These are phyloP conservation scores for Podarcis raffonei DNA, from an alignment of 2,113 vertebrate species.

Conservation along the genomic window DNA sequence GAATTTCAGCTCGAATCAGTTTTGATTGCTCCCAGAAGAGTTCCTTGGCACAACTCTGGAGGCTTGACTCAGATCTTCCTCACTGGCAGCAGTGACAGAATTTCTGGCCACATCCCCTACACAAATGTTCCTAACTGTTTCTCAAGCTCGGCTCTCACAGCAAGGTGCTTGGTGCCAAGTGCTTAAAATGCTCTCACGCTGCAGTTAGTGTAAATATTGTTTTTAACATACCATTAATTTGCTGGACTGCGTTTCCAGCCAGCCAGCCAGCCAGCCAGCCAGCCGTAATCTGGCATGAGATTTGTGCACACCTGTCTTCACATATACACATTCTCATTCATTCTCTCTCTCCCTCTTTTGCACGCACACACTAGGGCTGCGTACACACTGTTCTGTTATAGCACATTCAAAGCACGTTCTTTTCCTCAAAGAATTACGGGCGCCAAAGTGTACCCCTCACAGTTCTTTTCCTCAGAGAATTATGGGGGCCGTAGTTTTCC, in stretches of 20 bases:
- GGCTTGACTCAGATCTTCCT: conserved; percentile 46
- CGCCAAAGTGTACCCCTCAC: too few relatives aligned
- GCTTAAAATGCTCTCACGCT: conserved; percentile 29
- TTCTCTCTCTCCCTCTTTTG: neutral
- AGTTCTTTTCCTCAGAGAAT: too few relatives aligned
- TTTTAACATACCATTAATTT: conserved; percentile 26
- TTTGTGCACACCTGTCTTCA: neutral
- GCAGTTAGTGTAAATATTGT: neutral
- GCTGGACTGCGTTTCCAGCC: conserved; percentile 4
- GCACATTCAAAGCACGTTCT: too few relatives aligned
- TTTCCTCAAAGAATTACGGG: too few relatives aligned
- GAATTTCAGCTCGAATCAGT: conserved; percentile 16
- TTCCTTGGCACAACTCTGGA: conserved; percentile 19
- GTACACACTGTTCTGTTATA: too few relatives aligned
- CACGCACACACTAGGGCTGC: neutral
- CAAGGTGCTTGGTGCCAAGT: neutral
- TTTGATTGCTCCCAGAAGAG: conserved; percentile 36
- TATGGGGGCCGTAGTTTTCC: too few relatives aligned
- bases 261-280: neutral
- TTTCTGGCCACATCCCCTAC: conserved; percentile 36
- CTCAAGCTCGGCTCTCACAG: conserved; percentile 44
- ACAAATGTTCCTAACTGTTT: conserved; percentile 27
- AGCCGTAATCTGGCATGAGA: neutral
- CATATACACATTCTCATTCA: conserved; percentile 4
- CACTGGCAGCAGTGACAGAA: conserved; percentile 41